Evolutionary conservation across 2,888 invertebrate genomes (phyloP), one percentile per base, ranked within the genome.

Genomic region (Brachyptera risi): DNA sequence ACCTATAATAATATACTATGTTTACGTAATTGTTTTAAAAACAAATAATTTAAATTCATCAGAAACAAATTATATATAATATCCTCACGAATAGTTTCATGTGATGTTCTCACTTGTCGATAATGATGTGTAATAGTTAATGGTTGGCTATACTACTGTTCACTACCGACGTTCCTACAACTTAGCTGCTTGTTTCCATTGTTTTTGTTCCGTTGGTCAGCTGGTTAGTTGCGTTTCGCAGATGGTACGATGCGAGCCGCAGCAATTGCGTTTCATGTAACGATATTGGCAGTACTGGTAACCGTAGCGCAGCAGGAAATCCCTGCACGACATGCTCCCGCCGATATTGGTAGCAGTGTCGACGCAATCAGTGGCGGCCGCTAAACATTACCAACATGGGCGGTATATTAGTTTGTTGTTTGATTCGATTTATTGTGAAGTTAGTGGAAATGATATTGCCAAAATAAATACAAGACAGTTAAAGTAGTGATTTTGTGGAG

Each of bases 231-330:
- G 17, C 3, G 35, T 13, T 23, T 15, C 35, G 38, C 59, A 59
- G 17, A 59, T n/a, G 5, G 50, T 7, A 15, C 26, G 35, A 27
- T 75, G 74, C 27, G 78, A 75, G 26, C 73, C 73, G 67, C 78
- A 78, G 67, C 78, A 78, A 68, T 76, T 76, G 65, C 72, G 71
- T 62, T 72, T 68, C 67, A 78, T 75, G 70, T 77, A 78, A 47
- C 71, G 71, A 60, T 76, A 75, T 59, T 72, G 72, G 68, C 79
- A 79, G 69, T 78, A 78, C 62, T 76, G 74, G 68, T 72, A 74
- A 59, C 76, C 76, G 68, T 75, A 78, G 49, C 74, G 73, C 42
- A 71, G 68, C 59, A 78, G 70, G 68, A 78, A 77, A 65, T 77
- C 75, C 56, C 70, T 68, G 67, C 78, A 78, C 26, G 75, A 74